phyloP scores from a whole-genome alignment of 2,888 invertebrate species.

The Romanomermis culicivorax region DNA sequence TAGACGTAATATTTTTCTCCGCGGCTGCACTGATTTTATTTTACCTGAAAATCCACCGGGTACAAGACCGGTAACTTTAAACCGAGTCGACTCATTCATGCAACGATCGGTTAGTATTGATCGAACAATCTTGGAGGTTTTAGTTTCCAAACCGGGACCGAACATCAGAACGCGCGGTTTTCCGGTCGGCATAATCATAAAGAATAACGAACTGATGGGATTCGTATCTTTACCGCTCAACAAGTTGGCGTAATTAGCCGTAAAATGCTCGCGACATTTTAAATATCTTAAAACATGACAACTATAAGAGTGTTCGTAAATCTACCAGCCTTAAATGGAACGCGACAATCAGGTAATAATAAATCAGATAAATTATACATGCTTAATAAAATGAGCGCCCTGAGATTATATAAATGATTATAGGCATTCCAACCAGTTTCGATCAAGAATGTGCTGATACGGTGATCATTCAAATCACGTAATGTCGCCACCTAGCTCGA shows the following conservation, averaged over 20 bases:
- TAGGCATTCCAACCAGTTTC: too few species aligned
- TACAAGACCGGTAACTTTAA: conserved; percentile 10
- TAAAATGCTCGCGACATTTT: background rate
- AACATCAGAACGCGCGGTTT: conserved; percentile 10
- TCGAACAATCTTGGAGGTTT: conserved; percentile 8
- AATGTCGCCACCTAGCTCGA: too few species aligned
- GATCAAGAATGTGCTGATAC: too few species aligned
- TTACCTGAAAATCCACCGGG: conserved; percentile 10
- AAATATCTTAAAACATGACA: background rate
- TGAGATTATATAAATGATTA: too few species aligned
- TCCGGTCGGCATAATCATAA: background rate
- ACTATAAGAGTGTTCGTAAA: too few species aligned
- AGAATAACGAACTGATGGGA: background rate
- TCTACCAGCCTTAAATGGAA: conserved; percentile 3
- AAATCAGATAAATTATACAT: too few species aligned
- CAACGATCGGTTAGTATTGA: conserved; percentile 10
- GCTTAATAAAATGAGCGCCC: too few species aligned
- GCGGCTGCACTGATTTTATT: too few species aligned
- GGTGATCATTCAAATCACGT: too few species aligned
- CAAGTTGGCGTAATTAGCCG: background rate
- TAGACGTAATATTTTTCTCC: too few species aligned
- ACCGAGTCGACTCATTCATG: conserved; percentile 1
- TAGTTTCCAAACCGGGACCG: conserved; percentile 11
- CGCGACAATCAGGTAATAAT: conserved; percentile 1
- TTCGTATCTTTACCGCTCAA: background rate